Conservation (phyloP, 2,888 invertebrate genomes). For the Catocala fraxini region DNA sequence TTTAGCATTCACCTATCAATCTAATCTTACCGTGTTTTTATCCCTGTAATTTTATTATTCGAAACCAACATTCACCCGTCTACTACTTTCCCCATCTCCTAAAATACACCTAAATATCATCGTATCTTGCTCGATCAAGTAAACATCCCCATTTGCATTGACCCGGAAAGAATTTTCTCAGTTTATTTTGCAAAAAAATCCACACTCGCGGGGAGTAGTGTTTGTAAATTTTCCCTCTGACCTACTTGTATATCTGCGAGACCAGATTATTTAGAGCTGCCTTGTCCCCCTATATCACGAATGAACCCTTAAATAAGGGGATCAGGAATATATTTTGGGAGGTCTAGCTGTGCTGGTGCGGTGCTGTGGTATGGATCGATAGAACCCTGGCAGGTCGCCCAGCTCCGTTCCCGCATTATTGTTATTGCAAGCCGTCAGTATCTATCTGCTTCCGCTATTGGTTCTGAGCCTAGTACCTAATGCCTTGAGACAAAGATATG, state of each 20-base stretch:
- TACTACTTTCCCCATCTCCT: slow-evolving; percentile 43
- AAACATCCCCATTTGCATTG: slow-evolving; percentile 80
- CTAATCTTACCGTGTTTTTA: slow-evolving; percentile 14
- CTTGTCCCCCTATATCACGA: slow-evolving; percentile 58
- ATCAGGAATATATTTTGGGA: slow-evolving; percentile 69
- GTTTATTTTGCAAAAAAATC: slow-evolving; percentile 79
- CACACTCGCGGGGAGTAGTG: slow-evolving; percentile 77
- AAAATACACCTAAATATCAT: slow-evolving; percentile 54
- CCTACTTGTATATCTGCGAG: slow-evolving; percentile 82
- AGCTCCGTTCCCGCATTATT: slow-evolving; percentile 85
- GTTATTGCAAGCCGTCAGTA: slow-evolving; percentile 84
- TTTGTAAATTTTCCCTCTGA: slow-evolving; percentile 87
- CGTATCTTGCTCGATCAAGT: slow-evolving; percentile 64
- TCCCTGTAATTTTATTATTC: slow-evolving; percentile 30
- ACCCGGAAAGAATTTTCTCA: slow-evolving; percentile 77
- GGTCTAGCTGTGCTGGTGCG: slow-evolving; percentile 72
- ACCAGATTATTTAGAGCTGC: slow-evolving; percentile 70
- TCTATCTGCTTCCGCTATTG: slow-evolving; percentile 82
- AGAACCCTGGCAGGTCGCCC: slow-evolving; percentile 86
- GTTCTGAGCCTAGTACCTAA: slow-evolving; percentile 79
- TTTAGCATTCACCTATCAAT: background rate
- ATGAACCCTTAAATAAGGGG: slow-evolving; percentile 62
- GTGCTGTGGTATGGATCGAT: slow-evolving; percentile 78
- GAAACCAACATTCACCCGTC: slow-evolving; percentile 35
- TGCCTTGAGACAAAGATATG: slow-evolving; percentile 70